phyloP scores from a whole-genome alignment of 2,888 invertebrate genomes.

The Drosophila mimetica region DNA sequence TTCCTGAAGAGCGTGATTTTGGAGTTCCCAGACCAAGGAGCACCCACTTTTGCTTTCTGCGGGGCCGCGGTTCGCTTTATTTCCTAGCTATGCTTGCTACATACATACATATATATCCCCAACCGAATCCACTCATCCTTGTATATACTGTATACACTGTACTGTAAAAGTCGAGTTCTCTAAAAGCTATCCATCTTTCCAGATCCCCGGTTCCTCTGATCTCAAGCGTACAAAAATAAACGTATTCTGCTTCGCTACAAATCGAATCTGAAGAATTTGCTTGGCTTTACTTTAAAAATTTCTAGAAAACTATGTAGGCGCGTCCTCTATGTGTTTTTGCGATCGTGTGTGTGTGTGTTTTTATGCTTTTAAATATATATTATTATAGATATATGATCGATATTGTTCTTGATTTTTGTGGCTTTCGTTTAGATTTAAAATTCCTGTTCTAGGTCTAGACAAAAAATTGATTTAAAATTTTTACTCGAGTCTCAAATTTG shows the following conservation, averaged over 20 bases:
- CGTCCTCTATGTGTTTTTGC: constrained; percentile 2
- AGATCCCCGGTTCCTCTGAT: constrained; percentile 4
- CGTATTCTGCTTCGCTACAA: constrained; percentile 10
- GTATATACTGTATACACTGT: constrained; percentile 15
- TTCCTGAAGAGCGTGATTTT: constrained; percentile 16
- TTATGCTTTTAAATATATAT: not conserved
- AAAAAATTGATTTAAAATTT: constrained; percentile 37
- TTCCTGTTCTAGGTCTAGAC: constrained; percentile 33
- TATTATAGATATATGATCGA: constrained; percentile 24
- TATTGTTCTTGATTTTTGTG: constrained; percentile 15
- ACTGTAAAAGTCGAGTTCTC: constrained; percentile 35
- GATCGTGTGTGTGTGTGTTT: constrained; percentile 3
- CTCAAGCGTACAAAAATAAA: constrained; percentile 46
- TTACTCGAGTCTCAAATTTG: constrained; percentile 42
- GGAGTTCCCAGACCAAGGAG: constrained; percentile 1
- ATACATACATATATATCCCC: too few relatives aligned
- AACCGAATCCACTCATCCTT: constrained; percentile 11
- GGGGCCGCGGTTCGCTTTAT: constrained; percentile 19
- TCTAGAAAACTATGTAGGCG: constrained; percentile 67
- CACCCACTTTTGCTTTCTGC: constrained; percentile 2
- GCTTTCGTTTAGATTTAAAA: constrained; percentile 35
- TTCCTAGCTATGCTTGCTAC: constrained; percentile 31
- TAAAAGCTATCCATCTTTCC: constrained; percentile 44
- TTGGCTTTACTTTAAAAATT: constrained; percentile 60
- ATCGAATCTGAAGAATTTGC: constrained; percentile 24